Conservation (phyloP, 1,140 invertebrate species). For the Scaptomyza hsui region DNA sequence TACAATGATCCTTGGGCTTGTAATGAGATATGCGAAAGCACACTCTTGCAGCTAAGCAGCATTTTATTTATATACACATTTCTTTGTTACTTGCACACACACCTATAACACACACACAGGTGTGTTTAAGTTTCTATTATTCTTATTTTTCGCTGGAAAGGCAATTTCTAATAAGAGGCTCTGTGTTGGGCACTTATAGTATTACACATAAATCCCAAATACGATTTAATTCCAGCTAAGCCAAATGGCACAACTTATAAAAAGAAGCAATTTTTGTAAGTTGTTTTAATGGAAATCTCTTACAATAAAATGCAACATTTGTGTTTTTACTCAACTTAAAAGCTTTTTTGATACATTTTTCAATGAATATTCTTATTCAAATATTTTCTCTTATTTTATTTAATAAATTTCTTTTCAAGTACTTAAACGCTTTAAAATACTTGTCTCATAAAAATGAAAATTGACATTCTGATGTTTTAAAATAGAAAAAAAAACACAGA, state of each 20-base stretch:
- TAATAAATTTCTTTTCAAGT: too few species aligned
- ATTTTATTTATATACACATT: conserved; percentile 32
- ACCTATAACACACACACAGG: conserved; percentile 39
- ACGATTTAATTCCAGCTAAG: not conserved
- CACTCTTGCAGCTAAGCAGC: conserved; percentile 59
- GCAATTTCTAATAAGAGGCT: conserved; percentile 7
- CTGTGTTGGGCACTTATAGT: not conserved
- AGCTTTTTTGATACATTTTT: too few species aligned
- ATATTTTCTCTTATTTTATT: too few species aligned
- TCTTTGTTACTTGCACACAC: conserved; percentile 45
- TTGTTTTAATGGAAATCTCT: not conserved
- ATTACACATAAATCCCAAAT: conserved; percentile 11
- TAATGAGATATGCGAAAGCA: conserved; percentile 66
- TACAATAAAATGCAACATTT: too few species aligned
- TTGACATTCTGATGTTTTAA: too few species aligned
- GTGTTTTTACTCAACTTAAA: too few species aligned
- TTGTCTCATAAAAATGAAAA: too few species aligned
- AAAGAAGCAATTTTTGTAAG: not conserved
- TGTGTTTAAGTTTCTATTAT: conserved; percentile 13
- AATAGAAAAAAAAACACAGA: not conserved
- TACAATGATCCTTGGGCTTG: conserved; percentile 68
- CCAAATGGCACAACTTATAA: not conserved
- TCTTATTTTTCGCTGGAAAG: conserved; percentile 14
- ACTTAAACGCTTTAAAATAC: too few species aligned
- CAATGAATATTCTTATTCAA: too few species aligned